Base-by-base conservation (phyloP, 2,797 vertebrate genomes). In the Trichosurus vulpecula region DNA sequence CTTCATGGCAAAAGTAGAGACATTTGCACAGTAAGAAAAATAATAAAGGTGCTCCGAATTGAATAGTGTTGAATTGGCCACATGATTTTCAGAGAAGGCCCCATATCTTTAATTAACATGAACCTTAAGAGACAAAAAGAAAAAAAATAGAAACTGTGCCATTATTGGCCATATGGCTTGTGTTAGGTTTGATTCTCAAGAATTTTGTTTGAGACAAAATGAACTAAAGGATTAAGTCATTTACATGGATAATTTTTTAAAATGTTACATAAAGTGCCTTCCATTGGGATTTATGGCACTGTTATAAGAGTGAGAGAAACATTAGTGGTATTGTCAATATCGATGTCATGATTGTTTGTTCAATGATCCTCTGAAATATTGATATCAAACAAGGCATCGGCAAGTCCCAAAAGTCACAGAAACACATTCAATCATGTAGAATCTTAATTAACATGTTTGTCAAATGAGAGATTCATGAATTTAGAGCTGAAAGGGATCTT, bases 211-310 rank as follows among this genome's bases (percentile, higher is more conserved):
- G 41, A 81, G n/a, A 47, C 74, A 47, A 81, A 81, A 81, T 81
- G n/a, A 81, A 81, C 74, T 54, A 94, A 93, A 57, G 0, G 35
- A 51, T 74, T 0, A 30, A 94, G 95, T 41, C 12, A 91, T 29
- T 91, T 30, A 91, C 95, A 90, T 97, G 31, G 56, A 92, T 57
- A 91, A 94, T 91, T 95, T 96, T 90, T 47, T 4, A 8, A 61
- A 41, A 81, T 27, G n/a, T 41, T 10, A 81, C 11, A 47, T 81
- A 81, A 81, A 11, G 3, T 47, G 74, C 8, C 41, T 81, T 81
- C 6, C 41, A 47, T 3, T 47, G 9, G 22, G 22, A 81, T 47
- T 81, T 81, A 22, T 81, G 41, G 9, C 22, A 81, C 41, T 25
- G 47, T 27, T 27, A 47, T 25, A n/a, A 81, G 16, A 47, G 41